A percentile compares a stretch with the other conserved stretches of the same genome.
Evolutionary conservation across 2,888 invertebrate species (phyloP).

Genomic region (Meiosimyza platycephala): DNA sequence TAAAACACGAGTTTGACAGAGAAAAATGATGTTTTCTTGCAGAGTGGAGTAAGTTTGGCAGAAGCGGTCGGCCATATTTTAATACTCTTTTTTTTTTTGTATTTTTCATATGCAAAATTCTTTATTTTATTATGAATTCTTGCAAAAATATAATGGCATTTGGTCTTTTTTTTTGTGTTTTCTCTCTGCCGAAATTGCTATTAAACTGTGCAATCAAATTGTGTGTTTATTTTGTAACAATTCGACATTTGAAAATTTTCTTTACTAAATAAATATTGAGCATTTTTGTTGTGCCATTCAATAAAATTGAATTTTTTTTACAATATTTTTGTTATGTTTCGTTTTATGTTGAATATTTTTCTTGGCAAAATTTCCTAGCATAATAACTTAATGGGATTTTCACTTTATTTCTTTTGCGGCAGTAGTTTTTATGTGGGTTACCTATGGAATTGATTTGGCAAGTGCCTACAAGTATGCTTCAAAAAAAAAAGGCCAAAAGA

Average conservation of each 20-base stretch:
- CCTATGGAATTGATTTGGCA: too few relatives aligned
- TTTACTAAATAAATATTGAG: conserved; percentile 26
- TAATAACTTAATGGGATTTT: not conserved
- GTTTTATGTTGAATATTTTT: not conserved
- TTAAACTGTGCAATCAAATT: conserved; percentile 52
- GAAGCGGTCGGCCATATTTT: not conserved
- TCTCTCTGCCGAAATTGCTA: conserved; percentile 29
- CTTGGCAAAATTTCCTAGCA: conserved; percentile 13
- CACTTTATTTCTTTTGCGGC: too few relatives aligned
- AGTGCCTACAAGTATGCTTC: too few relatives aligned
- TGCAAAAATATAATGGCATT: not conserved
- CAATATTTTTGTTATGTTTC: not conserved
- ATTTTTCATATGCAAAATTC: not conserved
- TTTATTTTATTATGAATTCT: not conserved
- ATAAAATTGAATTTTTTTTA: not conserved
- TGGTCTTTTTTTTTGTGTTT: not conserved
- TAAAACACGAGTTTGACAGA: not conserved
- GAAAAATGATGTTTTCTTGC: conserved; percentile 15
- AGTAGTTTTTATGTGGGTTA: too few relatives aligned
- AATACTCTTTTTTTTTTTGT: not conserved
- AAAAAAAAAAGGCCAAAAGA: too few relatives aligned
- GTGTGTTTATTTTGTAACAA: conserved; percentile 59
- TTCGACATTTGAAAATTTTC: conserved; percentile 58
- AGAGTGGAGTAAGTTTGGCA: not conserved
- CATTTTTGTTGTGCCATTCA: conserved; percentile 20